Base-by-base conservation (phyloP, 1,140 invertebrate genomes). In the Nautilus pompilius region DNA sequence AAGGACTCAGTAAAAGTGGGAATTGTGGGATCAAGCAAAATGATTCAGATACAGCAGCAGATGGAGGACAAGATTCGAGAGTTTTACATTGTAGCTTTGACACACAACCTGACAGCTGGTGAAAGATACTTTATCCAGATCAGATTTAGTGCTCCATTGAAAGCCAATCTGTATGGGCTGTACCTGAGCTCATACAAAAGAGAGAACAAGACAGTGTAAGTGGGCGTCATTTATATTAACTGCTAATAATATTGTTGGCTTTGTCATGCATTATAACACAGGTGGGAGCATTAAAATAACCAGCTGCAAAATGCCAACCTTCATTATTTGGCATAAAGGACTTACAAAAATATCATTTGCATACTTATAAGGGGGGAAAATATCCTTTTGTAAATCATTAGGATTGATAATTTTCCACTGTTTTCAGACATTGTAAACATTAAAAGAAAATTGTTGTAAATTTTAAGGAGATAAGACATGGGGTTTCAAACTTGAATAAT, bases 91-190 rank as follows among this genome's bases (percentile, higher is more conserved):
- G 83, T 93, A 3, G 66, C 77, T 8, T 70, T 90, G 1, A 72
- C 83, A 0, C 70, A 84, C 10, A 62, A 69, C 0, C 65, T 93
- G 20, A 63, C 77, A 1, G 71, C 80, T 2, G 85, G 85, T 2
- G 71, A 83, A n/a, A 83, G 83, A 29, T 91, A 91, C 72, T 82
- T 84, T 32, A 71, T 93, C 17, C 81, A 76, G 0, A 87, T 93
- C 62, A 85, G 87, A 0, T 93, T 90, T 68, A 80, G 79, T 3
- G 89, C 89, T 0, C 65, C 86, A 28, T 80, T 93, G 2, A 89
- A 89, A 70, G 89, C 92, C 70, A 86, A 89, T 63, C 80, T 93
- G 45, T 54, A 66, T 28, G 78, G 78, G 8, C 46, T 80, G 10
- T 80, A 80, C 58, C 62, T 70, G 41, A 77, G 76, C 60, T 58